These are phyloP conservation scores for Ranitomeya variabilis DNA, from an alignment of 2,113 vertebrate genomes.

Conservation along the genomic window DNA sequence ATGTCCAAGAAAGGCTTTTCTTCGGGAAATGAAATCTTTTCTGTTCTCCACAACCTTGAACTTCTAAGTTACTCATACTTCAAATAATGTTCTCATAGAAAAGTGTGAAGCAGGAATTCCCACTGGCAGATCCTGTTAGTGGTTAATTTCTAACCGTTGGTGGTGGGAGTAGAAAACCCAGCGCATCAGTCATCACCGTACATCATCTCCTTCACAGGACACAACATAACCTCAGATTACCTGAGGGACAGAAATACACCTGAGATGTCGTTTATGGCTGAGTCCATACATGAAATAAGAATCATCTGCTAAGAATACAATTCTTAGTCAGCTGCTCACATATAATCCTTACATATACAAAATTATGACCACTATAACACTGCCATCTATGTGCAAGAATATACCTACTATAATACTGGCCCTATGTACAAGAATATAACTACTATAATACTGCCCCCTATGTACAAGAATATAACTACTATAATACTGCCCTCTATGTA, in stretches of 20 bases:
- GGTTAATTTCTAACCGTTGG: neutral
- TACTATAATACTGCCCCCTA: neutral
- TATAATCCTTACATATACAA: neutral
- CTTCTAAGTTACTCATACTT: neutral
- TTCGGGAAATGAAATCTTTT: neutral
- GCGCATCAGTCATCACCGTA: neutral
- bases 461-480: constrained; percentile 1
- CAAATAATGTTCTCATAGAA: neutral
- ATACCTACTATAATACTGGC: neutral
- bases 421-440: neutral
- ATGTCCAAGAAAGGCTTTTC: neutral
- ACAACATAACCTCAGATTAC: neutral
- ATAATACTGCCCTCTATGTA: neutral
- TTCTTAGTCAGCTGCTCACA: neutral
- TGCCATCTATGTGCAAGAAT: neutral
- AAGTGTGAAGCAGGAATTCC: neutral
- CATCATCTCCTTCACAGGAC: neutral
- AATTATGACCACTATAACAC: neutral
- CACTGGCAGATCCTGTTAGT: neutral
- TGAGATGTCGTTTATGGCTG: neutral
- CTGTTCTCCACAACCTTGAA: neutral
- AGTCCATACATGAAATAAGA: neutral
- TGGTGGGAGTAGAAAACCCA: neutral
- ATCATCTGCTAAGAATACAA: neutral
- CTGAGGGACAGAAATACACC: neutral